Base-by-base conservation (phyloP, 2,113 vertebrate genomes). In the Lampris incognitus region DNA sequence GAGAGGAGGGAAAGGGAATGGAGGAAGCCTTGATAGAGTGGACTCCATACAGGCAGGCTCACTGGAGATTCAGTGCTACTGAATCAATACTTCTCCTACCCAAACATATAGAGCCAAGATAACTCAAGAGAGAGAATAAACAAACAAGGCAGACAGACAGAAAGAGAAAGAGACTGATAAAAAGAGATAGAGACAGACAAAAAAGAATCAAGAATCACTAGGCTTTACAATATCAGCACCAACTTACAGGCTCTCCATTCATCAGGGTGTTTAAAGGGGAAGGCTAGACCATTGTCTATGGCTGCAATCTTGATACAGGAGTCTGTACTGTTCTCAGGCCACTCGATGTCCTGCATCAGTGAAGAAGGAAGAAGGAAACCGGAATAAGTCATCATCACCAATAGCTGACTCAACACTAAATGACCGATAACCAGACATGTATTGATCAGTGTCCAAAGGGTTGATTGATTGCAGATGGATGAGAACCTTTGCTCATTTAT, bases 181-280 rank as follows among this genome's bases (percentile, higher is more conserved):
- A 60, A 8, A 0, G 0, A 3, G 13, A 3, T 9, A 10, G 13
- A 24, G 51, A 54, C 1, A 5, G 0, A 3, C 52, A 24, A 24
- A 24, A 24, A 24, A 55, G n/a, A 51, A 54, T 10, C 1, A 2
- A 46, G 3, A 5, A 46, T 46, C 1, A 3, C 11, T 55, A 55
- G 11, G 13, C n/a, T 6, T 36, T 3, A 39, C 57, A 59, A 42
- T 10, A 36, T 65, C 49, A 13, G 9, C 37, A 52, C 6, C 36
- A 74, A 88, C 90, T 1, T 83, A 90, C 87, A 90, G 7, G 88
- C 88, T 85, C 98, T 95, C 98, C 98, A 99, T 69, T 98, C 97
- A 77, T 99, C 97, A 1, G 98, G 98, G 90, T 99, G 97, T 85
- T 99, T 99, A 79, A 99, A 99, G 77, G 98, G 98, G 92, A 99